Base-by-base conservation (phyloP, 2,797 vertebrate species). In the Yasuhikotakia modesta region DNA sequence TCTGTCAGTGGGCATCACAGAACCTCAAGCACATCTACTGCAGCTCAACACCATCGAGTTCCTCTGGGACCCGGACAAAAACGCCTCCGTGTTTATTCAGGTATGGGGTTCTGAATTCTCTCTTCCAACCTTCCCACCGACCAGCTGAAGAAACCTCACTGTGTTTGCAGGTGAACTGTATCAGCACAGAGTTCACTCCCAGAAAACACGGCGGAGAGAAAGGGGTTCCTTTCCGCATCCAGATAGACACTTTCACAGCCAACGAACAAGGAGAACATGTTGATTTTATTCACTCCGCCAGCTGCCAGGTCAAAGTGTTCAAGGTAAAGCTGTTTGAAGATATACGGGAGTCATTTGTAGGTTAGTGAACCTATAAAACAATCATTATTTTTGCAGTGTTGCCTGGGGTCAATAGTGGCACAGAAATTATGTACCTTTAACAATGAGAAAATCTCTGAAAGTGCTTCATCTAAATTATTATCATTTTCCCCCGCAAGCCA, bases 241-340 rank as follows among this genome's bases (percentile, higher is more conserved):
- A 97, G 86, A 94, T 97, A 1, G 97, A 98, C 88, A 96, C 95
- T 0, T 98, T 97, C 85, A 94, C 90, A 82, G 92, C 94, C 86
- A 95, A 93, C 0, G 93, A 94, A 60, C 94, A 93, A 0, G 94
- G 94, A 6, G 96, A 98, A 78, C 95, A 97, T 85, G 89, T 94
- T 0, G 95, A 96, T 76, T 95, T 95, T n/a, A 82, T 96, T 76
- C 93, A 97, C 85, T 97, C 97, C 0, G 94, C 94, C 87, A 98
- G 96, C 93, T 98, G 96, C 89, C 96, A 97, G 90, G 93, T 98
- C 92, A 98, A 98, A 92, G 96, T 98, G 73, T 98, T 98, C 88
- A 98, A 98, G 95, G 97, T 97, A 90, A 12, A 70, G 53, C 2
- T 60, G 48, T n/a, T 1, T 10, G 35, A 39, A 39, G 35, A 35